phyloP scores from a whole-genome alignment of 2,113 vertebrate genomes.

The Ursus arctos region DNA sequence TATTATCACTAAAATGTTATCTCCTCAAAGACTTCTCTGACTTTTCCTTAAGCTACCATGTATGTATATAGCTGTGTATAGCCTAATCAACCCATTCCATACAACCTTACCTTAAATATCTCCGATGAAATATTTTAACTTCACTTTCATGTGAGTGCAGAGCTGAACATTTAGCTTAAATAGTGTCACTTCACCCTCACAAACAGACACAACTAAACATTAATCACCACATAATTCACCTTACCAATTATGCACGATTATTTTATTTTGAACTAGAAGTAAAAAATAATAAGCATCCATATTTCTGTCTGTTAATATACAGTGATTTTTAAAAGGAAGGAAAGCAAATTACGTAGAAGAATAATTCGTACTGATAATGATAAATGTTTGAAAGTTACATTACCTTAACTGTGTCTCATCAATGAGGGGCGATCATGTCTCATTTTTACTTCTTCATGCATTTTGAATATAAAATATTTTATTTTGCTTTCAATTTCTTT shows the following conservation, averaged over 20 bases:
- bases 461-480: not conserved
- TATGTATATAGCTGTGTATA: not conserved
- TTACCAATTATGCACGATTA: not conserved
- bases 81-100: not conserved
- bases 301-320: not conserved
- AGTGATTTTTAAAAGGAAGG: not conserved
- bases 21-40: not conserved
- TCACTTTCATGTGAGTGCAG: not conserved
- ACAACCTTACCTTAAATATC: not conserved
- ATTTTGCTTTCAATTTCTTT: not conserved
- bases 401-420: not conserved
- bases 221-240: not conserved
- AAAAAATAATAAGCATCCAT: not conserved
- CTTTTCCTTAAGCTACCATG: not conserved
- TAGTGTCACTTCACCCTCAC: not conserved
- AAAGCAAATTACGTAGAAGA: not conserved
- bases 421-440: not conserved
- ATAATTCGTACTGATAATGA: not conserved
- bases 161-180: not conserved
- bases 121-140: not conserved
- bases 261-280: slow-evolving; percentile 3
- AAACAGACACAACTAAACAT: not conserved
- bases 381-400: not conserved
- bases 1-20: not conserved
- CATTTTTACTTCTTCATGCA: not conserved